Conservation (phyloP, 2,113 vertebrate species). For the Anolis sagrei region DNA sequence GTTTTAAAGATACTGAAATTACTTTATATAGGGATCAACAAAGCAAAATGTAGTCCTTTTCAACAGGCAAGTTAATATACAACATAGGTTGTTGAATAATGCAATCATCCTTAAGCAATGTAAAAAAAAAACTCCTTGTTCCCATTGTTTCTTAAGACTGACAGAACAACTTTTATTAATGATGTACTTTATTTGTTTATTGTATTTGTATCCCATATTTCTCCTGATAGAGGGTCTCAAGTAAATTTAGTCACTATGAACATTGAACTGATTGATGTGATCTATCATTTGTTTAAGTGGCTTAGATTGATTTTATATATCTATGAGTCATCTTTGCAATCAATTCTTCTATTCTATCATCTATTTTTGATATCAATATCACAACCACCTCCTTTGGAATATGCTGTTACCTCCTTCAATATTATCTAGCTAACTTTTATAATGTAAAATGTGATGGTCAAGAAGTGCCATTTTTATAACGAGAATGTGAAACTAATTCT, state of each 20-base stretch:
- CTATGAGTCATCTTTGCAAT: no score
- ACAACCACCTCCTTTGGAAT: neutral
- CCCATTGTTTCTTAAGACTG: neutral
- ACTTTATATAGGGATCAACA: neutral
- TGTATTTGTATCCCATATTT: no score
- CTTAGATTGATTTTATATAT: neutral
- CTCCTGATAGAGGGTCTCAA: no score
- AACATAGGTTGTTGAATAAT: neutral
- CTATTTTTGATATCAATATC: neutral
- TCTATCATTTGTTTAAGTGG: neutral
- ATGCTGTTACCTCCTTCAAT: neutral
- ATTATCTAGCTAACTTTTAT: constrained; percentile 26
- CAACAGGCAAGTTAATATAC: neutral
- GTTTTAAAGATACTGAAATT: neutral
- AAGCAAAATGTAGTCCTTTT: neutral
- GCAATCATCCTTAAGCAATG: neutral
- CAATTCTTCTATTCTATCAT: neutral
- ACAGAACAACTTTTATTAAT: neutral
- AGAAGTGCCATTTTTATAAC: constrained; percentile 15
- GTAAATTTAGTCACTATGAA: neutral
- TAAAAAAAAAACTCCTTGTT: no score
- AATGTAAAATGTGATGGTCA: neutral
- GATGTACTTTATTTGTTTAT: no score
- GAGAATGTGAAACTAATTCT: neutral
- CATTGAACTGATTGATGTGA: neutral